Base-by-base conservation (phyloP, 2,113 vertebrate species). In the Psilopogon haemacephalus region DNA sequence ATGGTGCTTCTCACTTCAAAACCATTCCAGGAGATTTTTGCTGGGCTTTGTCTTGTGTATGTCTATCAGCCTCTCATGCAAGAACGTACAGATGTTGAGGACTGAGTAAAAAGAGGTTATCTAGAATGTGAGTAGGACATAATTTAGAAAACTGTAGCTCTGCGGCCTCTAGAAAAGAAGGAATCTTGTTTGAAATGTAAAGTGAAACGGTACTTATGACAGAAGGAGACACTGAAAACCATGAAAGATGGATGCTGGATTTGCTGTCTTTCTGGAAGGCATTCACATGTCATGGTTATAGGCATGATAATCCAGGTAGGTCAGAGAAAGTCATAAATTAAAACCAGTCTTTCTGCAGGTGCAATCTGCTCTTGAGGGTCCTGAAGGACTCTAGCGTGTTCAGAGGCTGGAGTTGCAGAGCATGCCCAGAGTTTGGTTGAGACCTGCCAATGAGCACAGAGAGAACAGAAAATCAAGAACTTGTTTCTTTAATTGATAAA, bases 161-260 rank as follows among this genome's bases (percentile, higher is more conserved):
- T 60, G 21, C 24, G 37, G 24, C 15, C 30, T 73, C 26, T n/a
- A 72, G n/a, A 20, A 84, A 94, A 86, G 15, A 30, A 59, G 13
- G 9, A 14, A 26, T 17, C 20, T 73, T 84, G 16, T 0, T 2
- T 48, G 46, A 91, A 65, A 60, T 26, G 63, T 1, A 3, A 82
- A 72, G 13, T 33, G 30, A 73, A 92, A 63, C 38, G 7, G 6
- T 38, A 15, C 11, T 69, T 19, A 32, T 44, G 42, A 67, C 64
- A 81, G n/a, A 67, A 67, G 37, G 18, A 62, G 19, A 27, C 14
- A 54, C 33, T 6, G 69, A 93, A 90, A 88, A 2, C 20, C 8
- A 1, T n/a, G 40, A 40, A 71, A 78, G n/a, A 42, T 0, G 0
- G 40, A 19, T 0, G 2, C 30, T 35, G 46, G 16, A 15, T 9